A percentile compares a stretch with the other conserved stretches of the same genome.
Evolutionary conservation across 53 echinoderm and acorn worm genomes (phyloP).

Genomic region (Patiria pectinifera): DNA sequence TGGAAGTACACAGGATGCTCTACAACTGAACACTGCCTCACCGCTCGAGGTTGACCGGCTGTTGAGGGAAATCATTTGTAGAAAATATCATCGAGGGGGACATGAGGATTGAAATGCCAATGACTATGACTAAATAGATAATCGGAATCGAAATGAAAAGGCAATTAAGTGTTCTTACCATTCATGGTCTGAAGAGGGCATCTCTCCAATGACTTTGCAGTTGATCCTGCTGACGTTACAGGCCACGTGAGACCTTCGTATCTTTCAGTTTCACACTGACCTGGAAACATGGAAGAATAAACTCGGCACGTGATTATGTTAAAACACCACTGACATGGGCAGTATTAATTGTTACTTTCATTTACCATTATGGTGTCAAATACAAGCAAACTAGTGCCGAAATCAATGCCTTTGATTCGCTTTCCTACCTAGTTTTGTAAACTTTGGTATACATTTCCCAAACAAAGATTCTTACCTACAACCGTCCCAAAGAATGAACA

Average conservation of each 20-base stretch:
- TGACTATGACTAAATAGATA: background rate
- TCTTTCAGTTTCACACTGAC: slow-evolving; percentile 20
- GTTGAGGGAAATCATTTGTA: background rate
- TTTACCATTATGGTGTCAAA: too few relatives aligned
- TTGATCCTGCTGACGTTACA: slow-evolving; percentile 13
- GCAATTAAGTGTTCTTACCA: background rate
- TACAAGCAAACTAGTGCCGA: too few relatives aligned
- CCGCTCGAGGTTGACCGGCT: slow-evolving; percentile 44
- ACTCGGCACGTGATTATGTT: too few relatives aligned
- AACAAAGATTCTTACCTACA: background rate
- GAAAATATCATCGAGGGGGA: background rate
- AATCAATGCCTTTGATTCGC: too few relatives aligned
- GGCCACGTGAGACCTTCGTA: slow-evolving; percentile 51
- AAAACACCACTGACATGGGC: too few relatives aligned
- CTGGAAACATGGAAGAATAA: background rate
- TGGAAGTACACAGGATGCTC: slow-evolving; percentile 24
- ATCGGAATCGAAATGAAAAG: background rate
- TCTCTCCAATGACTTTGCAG: slow-evolving; percentile 47
- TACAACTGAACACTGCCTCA: slow-evolving; percentile 33
- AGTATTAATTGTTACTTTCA: too few relatives aligned
- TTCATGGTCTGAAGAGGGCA: slow-evolving; percentile 32
- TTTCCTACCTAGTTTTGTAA: too few relatives aligned
- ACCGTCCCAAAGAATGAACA: slow-evolving; percentile 34
- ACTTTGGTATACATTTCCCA: too few relatives aligned
- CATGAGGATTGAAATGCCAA: background rate